Evolutionary conservation across 1,140 invertebrate species (phyloP).

Genomic region (Teleopsis dalmanni): DNA sequence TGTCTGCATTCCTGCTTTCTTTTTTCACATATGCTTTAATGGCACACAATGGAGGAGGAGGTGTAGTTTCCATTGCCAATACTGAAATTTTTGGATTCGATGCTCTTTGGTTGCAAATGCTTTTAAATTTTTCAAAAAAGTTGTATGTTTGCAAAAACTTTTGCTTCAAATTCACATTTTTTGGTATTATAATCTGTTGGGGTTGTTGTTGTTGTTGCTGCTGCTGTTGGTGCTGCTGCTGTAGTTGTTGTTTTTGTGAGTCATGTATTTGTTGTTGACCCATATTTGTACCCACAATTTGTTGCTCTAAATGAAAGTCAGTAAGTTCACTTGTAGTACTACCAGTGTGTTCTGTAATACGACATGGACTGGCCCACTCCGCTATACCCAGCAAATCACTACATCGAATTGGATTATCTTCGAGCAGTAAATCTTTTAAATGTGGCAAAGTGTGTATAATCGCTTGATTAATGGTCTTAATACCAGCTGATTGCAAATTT

Average conservation of each 20-base stretch:
- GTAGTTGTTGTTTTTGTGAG: neutral
- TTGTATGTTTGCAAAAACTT: constrained; percentile 28
- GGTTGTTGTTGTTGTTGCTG: neutral
- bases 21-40: no score
- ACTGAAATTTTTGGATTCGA: no score
- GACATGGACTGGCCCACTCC: constrained; percentile 41
- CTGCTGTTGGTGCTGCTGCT: neutral
- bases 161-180: constrained; percentile 24
- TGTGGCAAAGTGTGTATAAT: constrained; percentile 37
- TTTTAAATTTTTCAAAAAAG: constrained; percentile 28
- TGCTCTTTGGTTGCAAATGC: constrained; percentile 12
- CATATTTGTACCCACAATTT: neutral
- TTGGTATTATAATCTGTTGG: neutral
- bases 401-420: constrained; percentile 41
- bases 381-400: constrained; percentile 37
- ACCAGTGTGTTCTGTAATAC: constrained; percentile 7
- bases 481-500: constrained; percentile 31
- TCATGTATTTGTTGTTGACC: neutral
- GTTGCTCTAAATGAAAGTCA: neutral
- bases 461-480: constrained; percentile 33
- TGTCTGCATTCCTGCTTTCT: no score
- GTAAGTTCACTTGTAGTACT: neutral
- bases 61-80: no score
- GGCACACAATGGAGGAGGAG: no score
- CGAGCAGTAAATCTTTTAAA: constrained; percentile 35